Percentiles rank a stretch among this genome's conserved stretches.
Conservation (phyloP, 2,888 invertebrate genomes). For the Drosophila ochracea region DNA sequence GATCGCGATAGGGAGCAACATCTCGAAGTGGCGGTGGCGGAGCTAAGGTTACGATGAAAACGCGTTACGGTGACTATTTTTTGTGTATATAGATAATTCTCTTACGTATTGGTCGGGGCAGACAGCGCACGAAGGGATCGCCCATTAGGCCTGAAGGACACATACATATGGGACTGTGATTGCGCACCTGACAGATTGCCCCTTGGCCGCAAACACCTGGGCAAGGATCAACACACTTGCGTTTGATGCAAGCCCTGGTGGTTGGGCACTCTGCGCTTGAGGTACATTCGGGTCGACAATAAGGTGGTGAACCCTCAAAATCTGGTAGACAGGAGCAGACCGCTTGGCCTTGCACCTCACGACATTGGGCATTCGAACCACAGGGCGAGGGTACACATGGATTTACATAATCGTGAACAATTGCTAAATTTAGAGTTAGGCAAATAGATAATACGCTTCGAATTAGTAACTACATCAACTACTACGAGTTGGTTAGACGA, state of each 20-base stretch:
- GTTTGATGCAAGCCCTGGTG: constrained; percentile 89
- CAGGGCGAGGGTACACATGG: constrained; percentile 88
- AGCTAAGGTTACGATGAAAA: constrained; percentile 50
- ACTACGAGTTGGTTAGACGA: constrained; percentile 49
- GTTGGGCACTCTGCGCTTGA: constrained; percentile 90
- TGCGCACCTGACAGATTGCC: constrained; percentile 90
- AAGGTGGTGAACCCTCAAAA: constrained; percentile 89
- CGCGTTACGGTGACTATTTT: constrained; percentile 4
- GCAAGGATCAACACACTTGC: constrained; percentile 91
- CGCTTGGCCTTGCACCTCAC: constrained; percentile 88
- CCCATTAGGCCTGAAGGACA: constrained; percentile 89
- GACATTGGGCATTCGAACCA: constrained; percentile 91
- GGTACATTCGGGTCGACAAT: constrained; percentile 91
- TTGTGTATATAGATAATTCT: neutral
- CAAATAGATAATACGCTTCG: constrained; percentile 49
- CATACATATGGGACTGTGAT: constrained; percentile 92
- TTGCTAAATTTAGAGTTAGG: constrained; percentile 82
- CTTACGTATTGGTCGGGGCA: constrained; percentile 86
- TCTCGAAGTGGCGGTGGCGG: constrained; percentile 62
- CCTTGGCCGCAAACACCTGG: constrained; percentile 90
- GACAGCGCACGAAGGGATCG: constrained; percentile 91
- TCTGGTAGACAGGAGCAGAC: constrained; percentile 90
- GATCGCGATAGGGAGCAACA: constrained; percentile 84
- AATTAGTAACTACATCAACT: constrained; percentile 75
- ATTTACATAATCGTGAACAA: constrained; percentile 85